Evolutionary conservation across 2,797 vertebrate genomes (phyloP).

Genomic region (Novumbra hubbsi): DNA sequence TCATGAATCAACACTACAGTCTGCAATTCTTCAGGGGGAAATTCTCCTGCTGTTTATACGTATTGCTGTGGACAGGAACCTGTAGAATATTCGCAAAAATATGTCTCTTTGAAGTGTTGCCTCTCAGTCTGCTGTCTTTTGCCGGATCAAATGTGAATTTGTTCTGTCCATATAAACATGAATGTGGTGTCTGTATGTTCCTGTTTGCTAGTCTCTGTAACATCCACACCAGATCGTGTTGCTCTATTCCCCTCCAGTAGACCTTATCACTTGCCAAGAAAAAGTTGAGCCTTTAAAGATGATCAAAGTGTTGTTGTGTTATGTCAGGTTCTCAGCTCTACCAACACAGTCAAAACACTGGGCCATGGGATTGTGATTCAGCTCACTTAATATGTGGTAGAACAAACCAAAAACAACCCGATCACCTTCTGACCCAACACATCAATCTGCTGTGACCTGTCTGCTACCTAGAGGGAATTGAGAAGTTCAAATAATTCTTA

Average conservation of each 20-base stretch:
- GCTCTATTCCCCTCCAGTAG: not conserved
- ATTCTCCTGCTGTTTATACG: constrained; percentile 20
- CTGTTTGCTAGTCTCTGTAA: constrained; percentile 18
- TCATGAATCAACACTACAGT: constrained; percentile 45
- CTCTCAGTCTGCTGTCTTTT: constrained; percentile 29
- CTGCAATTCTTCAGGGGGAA: constrained; percentile 16
- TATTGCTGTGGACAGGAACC: constrained; percentile 15
- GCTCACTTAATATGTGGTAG: not conserved
- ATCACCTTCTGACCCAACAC: not conserved
- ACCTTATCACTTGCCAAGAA: not conserved
- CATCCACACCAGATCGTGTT: not conserved
- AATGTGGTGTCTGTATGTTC: constrained; percentile 38
- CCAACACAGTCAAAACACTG: not conserved
- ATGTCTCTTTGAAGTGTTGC: constrained; percentile 30
- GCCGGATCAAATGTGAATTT: constrained; percentile 53
- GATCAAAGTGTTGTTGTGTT: constrained; percentile 1
- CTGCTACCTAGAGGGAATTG: not conserved
- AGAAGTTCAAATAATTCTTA: no score
- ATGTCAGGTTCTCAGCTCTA: not conserved
- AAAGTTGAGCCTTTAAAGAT: not conserved
- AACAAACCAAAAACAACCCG: no score
- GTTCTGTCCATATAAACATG: constrained; percentile 47
- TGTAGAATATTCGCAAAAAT: constrained; percentile 41
- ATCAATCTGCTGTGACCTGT: not conserved
- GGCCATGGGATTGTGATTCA: not conserved